phyloP scores from a whole-genome alignment of 2,888 invertebrate species.

The Cantharis lateralis region DNA sequence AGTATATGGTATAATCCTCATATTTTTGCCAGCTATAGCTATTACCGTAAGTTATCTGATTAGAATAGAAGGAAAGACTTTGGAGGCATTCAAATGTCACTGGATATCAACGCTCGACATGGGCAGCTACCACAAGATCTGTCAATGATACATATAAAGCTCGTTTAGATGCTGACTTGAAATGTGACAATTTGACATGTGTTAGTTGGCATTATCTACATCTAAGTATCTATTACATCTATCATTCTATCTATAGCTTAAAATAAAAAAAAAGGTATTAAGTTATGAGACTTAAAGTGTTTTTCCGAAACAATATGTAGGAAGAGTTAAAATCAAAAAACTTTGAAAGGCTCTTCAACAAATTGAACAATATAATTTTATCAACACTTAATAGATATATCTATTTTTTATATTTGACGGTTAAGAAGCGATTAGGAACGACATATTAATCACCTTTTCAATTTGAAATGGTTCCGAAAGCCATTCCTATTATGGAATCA shows the following conservation, averaged over 20 bases:
- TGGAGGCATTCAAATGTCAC: constrained; percentile 26
- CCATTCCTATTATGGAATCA: neutral
- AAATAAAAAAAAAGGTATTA: constrained; percentile 7
- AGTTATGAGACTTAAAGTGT: neutral
- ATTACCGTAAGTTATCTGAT: neutral
- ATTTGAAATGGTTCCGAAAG: neutral
- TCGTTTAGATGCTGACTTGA: constrained; percentile 13
- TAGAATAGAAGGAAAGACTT: constrained; percentile 5
- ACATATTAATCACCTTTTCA: neutral
- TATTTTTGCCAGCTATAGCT: neutral
- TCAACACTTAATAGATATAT: neutral
- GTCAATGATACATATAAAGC: constrained; percentile 21
- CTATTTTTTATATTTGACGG: neutral
- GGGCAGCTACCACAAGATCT: constrained; percentile 27
- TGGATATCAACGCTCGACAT: constrained; percentile 26
- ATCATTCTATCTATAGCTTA: constrained; percentile 10
- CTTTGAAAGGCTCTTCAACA: neutral
- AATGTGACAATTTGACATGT: constrained; percentile 33
- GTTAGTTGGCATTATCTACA: constrained; percentile 22
- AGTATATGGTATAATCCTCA: neutral
- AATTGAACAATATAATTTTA: neutral
- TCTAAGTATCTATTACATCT: constrained; percentile 23
- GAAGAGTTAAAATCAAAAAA: neutral
- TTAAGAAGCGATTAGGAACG: neutral
- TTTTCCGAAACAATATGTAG: neutral